Evolutionary conservation across 2,888 invertebrate genomes (phyloP), one percentile per base, ranked within the genome.

Genomic region (Leptopilina drosophilae): DNA sequence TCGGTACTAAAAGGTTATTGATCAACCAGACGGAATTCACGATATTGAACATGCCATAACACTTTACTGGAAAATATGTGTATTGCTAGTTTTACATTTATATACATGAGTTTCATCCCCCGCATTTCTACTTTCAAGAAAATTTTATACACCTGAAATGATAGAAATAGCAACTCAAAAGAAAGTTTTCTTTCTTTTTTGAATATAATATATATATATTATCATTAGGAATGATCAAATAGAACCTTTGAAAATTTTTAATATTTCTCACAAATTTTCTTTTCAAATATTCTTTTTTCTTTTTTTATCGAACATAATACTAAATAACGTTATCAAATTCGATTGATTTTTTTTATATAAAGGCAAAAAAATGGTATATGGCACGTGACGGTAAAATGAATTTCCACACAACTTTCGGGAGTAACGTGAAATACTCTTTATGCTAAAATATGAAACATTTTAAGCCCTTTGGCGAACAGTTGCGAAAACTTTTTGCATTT

Each of bases 1-100:
- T 33, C 40, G 73, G 56, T 56, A 73, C 73, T 73, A 73, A 73
- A 73, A 73, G 73, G 73, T 56, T 73, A 73, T 73, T 56, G 56
- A 73, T 73, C 53, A 73, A 73, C 56, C 73, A 33, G 73, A 56
- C 73, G n/a, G 56, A 73, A 73, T 73, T 73, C 73, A 73, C 73
- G 73, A 73, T 73, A 73, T 33, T 73, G 73, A 73, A 73, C 73
- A 73, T 56, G 73, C 73, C 33, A 73, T 73, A 56, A 56, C 33
- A 73, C 73, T 73, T 56, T 15, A 73, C 33, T 11, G 56, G 14
- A 69, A 69, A 53, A n/a, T 56, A 40, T 73, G 73, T 56, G 33
- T 56, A 73, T 33, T 33, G 20, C 69, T 56, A 56, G 53, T 56
- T 73, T 53, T 56, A 56, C 26, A 73, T 26, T 62, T 56, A 73